phyloP scores from a whole-genome alignment of 64 coral and sea anemone species.

The Montipora capricornis region DNA sequence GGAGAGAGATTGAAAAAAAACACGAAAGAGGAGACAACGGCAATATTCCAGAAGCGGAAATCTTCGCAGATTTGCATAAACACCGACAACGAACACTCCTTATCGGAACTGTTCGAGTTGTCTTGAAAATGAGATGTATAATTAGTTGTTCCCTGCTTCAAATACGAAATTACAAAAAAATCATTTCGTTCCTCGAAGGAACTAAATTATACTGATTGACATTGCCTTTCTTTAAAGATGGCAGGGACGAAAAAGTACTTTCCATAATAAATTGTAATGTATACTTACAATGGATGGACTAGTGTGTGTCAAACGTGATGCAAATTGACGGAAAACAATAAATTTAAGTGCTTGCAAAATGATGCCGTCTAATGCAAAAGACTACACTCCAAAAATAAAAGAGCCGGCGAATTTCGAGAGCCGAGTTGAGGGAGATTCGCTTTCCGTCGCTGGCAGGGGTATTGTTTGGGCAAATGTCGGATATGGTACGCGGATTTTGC shows the following conservation, averaged over 20 bases:
- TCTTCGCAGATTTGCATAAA: no score
- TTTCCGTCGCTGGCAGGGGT: not conserved
- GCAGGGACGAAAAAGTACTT: not conserved
- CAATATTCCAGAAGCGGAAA: no score
- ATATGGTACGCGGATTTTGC: not conserved
- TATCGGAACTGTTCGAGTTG: no score
- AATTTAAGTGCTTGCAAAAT: not conserved
- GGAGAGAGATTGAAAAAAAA: no score
- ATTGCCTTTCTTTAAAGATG: not conserved
- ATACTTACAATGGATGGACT: not conserved
- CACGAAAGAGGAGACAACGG: no score
- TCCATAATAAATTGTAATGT: constrained; percentile 16
- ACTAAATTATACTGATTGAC: not conserved
- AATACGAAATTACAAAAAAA: no score
- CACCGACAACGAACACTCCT: no score
- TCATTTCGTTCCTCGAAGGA: not conserved
- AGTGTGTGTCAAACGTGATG: not conserved
- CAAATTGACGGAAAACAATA: not conserved
- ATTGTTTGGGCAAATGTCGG: not conserved
- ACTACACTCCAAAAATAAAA: not conserved
- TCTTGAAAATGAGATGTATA: no score
- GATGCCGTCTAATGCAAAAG: not conserved
- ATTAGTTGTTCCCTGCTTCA: no score
- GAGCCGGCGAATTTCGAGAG: not conserved
- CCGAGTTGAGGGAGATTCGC: not conserved